Evolutionary conservation across 1,140 invertebrate genomes (phyloP).

Genomic region (Brachionus rubens): DNA sequence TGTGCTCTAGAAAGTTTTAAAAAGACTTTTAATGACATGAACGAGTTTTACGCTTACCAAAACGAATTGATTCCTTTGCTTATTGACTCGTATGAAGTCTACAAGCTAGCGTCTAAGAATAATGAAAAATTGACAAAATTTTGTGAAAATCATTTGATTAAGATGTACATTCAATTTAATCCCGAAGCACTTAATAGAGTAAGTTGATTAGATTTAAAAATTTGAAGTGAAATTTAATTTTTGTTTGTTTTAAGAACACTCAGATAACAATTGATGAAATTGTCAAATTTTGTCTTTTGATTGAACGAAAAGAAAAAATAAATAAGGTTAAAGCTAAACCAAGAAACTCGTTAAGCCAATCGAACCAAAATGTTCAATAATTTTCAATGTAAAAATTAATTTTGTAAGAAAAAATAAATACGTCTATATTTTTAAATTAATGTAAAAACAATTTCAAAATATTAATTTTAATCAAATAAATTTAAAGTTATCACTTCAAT

Average conservation of each 20-base stretch:
- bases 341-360: background rate
- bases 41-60: slow-evolving; percentile 31
- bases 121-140: slow-evolving; percentile 16
- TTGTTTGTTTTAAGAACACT: background rate
- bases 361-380: background rate
- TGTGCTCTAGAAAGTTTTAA: background rate
- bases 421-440: too few species aligned
- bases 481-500: too few species aligned
- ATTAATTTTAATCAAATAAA: too few species aligned
- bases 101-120: slow-evolving; percentile 11
- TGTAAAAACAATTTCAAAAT: too few species aligned
- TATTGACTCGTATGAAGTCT: slow-evolving; percentile 17
- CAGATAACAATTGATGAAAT: background rate
- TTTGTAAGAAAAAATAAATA: too few species aligned
- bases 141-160: slow-evolving; percentile 8
- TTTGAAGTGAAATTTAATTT: background rate
- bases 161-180: slow-evolving; percentile 39
- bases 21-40: slow-evolving; percentile 20
- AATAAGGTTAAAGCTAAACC: background rate
- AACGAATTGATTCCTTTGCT: slow-evolving; percentile 26
- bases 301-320: slow-evolving; percentile 17
- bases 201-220: background rate
- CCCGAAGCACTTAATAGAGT: slow-evolving; percentile 15
- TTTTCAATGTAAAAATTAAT: background rate
- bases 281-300: slow-evolving; percentile 2